Evolutionary conservation across 2,888 invertebrate species (phyloP).

Genomic region (Lithophane socia): DNA sequence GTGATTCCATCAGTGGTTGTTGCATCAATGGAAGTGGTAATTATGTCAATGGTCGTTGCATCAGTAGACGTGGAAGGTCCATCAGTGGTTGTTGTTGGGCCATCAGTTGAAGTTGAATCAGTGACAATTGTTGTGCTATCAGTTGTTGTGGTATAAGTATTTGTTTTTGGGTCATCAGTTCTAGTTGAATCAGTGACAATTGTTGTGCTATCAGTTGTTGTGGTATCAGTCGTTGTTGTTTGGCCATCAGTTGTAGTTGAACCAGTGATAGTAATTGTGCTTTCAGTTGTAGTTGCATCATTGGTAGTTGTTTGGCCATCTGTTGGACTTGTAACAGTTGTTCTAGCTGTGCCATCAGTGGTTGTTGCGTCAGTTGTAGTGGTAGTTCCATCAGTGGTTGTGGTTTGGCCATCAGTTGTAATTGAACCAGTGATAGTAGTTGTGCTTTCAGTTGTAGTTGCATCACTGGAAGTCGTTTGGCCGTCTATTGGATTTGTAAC

Average conservation of each 20-base stretch:
- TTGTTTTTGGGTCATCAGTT: not conserved
- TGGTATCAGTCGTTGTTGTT: not conserved
- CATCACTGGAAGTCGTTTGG: fast-evolving
- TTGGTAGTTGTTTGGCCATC: no score
- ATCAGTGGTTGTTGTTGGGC: not conserved
- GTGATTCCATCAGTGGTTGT: no score
- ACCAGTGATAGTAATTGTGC: no score
- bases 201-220: not conserved
- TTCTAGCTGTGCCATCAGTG: not conserved
- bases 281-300: no score
- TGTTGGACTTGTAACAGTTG: not conserved
- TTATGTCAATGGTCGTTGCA: no score
- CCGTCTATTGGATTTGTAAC: no score
- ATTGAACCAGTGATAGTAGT: not conserved
- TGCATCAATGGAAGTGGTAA: no score
- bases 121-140: no score
- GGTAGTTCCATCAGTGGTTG: not conserved
- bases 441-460: no score
- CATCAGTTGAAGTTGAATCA: no score
- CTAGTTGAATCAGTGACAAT: not conserved
- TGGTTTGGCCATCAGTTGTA: not conserved
- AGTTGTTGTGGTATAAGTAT: no score
- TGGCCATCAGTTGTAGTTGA: not conserved
- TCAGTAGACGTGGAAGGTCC: not conserved
- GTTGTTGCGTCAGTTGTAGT: not conserved